Base-by-base conservation (phyloP, 2,888 invertebrate species). In the Lydus trimaculatus region DNA sequence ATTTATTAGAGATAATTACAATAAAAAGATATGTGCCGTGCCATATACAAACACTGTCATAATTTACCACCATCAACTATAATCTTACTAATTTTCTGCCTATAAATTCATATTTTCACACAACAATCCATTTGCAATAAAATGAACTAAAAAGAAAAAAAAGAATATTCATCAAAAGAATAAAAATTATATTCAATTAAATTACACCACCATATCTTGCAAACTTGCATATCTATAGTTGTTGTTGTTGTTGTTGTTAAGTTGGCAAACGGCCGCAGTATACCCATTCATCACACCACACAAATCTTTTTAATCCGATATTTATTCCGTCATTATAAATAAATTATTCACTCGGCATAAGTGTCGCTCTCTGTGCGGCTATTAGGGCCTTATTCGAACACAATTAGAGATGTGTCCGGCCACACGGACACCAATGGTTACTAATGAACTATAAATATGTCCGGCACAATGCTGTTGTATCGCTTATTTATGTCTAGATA, bases 361-460 rank as follows among this genome's bases (percentile, higher is more conserved):
- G 82, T 82, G 82, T 83, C 82, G 80, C 78, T 79, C 78, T 81
- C 78, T 81, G 79, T 80, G 82, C 79, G 80, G 81, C 81, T 84
- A 84, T 84, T 84, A 84, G 82, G 80, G 78, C 80, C 83, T 83
- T 84, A 84, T 84, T 83, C 84, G 83, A 83, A 79, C 81, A 84
- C 85, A 85, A 85, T 85, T 84, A 85, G 84, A 83, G 83, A 83
- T 82, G 80, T 83, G 83, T 82, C 83, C 83, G 83, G 82, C 83
- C 84, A 83, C 84, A 80, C 80, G 78, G 81, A 73, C 80, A 78
- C 84, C 80, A 84, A 84, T 83, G 83, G 81, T 71, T 80, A 80
- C 80, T 85, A 85, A 85, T 85, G 85, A 85, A 84, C 84, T 82
- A 84, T 85, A 85, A 84, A 85, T 84, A 85, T 84, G 82, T 83